Evolutionary conservation across 2,797 vertebrate species (phyloP), one percentile per base, ranked within the genome.

Genomic region (Peromyscus aztecus): DNA sequence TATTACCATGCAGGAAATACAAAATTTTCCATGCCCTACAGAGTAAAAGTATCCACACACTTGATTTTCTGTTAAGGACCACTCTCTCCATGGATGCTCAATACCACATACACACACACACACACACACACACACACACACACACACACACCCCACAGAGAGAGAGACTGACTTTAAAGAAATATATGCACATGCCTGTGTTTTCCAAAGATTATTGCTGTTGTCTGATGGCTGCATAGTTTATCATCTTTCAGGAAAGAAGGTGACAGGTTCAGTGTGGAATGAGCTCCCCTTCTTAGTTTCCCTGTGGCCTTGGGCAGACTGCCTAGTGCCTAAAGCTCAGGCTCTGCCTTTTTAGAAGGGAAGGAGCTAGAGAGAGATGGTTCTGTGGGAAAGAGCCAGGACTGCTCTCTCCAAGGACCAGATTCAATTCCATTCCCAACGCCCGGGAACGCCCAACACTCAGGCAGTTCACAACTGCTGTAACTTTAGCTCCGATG

Each of bases 21-120:
- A 91, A 90, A 90, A 61, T 76, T 81, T 76, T 57, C 23, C 29
- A 46, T 71, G 67, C 87, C 61, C 37, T 77, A 23, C 52, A 88
- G 13, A 52, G 95, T 84, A 52, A 94, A 95, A 94, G 80, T 83
- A 78, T 24, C 67, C 46, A 84, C 11, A 90, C 17, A 59, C 59
- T 83, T 82, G 52, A 61, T 69, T 95, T 95, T 59, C 40, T 78
- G 3, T 49, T 73, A 93, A 88, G 88, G 4, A 46, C n/a, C 8
- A 9, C 12, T 80, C 4, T 23, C 49, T 81, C 12, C 43, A 76
- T 43, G 65, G 40, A 57, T 29, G 55, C 23, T 90, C 61, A 88
- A 83, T 17, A 31, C 10, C 24, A 34, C 3, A 49, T 40, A 49
- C 19, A 77, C 43, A 52, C 24, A 49, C 2, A 59, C 61, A 76